phyloP scores from a whole-genome alignment of 2,797 vertebrate species.

The Anguilla obscura region DNA sequence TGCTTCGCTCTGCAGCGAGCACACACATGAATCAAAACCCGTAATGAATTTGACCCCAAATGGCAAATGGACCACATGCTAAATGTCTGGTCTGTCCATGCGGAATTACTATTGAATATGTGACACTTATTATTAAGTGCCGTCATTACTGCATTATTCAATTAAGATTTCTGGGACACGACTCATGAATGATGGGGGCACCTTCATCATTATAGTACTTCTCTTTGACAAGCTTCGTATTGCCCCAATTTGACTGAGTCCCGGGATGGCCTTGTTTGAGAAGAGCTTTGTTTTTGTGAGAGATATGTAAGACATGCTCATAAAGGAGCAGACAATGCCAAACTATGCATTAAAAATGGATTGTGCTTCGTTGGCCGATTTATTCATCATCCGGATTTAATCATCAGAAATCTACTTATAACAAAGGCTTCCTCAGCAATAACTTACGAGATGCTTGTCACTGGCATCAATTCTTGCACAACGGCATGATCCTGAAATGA shows the following conservation, averaged over 20 bases:
- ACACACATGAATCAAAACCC: neutral
- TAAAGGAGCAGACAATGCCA: neutral
- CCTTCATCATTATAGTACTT: neutral
- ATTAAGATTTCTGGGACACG: neutral
- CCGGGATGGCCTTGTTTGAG: neutral
- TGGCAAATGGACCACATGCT: neutral
- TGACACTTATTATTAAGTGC: conserved; percentile 16
- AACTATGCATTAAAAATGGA: conserved; percentile 17
- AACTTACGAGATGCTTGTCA: conserved; percentile 14
- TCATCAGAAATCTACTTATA: conserved; percentile 18
- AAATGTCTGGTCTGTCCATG: neutral
- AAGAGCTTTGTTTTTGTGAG: neutral
- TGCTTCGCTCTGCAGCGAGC: neutral
- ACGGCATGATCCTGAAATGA: neutral
- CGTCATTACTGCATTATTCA: conserved; percentile 13
- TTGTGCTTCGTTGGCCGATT: conserved; percentile 20
- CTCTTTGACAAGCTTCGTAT: neutral
- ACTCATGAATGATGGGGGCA: neutral
- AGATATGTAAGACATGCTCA: neutral
- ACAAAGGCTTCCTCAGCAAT: conserved; percentile 12
- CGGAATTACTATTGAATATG: conserved; percentile 19
- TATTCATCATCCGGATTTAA: conserved; percentile 22
- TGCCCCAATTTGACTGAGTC: neutral
- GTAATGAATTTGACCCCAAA: neutral
- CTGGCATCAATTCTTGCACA: neutral